phyloP scores from a whole-genome alignment of 2,113 vertebrate species.

The Pimephales promelas region DNA sequence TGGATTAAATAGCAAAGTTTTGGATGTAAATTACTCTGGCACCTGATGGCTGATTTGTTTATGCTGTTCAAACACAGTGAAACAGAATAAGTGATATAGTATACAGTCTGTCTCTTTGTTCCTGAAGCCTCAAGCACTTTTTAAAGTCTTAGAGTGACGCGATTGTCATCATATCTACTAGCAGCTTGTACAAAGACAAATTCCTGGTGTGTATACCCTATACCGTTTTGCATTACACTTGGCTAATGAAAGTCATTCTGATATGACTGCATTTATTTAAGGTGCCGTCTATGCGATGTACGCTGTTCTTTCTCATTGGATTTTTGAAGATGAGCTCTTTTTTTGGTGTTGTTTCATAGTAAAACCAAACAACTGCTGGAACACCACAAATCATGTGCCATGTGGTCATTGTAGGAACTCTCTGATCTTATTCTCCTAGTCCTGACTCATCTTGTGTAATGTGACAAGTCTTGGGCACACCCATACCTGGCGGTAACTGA shows the following conservation, averaged over 20 bases:
- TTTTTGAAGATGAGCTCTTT: neutral
- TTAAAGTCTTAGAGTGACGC: constrained; percentile 30
- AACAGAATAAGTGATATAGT: neutral
- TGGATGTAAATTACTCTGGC: neutral
- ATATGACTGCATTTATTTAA: neutral
- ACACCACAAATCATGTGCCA: constrained; percentile 57
- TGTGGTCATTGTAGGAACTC: constrained; percentile 23
- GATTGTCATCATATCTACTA: constrained; percentile 42
- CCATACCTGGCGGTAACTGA: constrained; percentile 62
- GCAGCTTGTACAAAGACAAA: neutral
- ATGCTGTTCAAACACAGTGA: constrained; percentile 10
- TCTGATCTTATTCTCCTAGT: constrained; percentile 51
- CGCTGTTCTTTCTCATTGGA: neutral
- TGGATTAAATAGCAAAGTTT: neutral
- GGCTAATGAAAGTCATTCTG: neutral
- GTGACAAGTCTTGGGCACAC: constrained; percentile 47
- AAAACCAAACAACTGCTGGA: constrained; percentile 17
- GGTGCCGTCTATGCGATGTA: neutral
- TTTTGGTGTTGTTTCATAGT: constrained; percentile 24
- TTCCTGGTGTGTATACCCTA: neutral
- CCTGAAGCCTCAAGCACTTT: constrained; percentile 6
- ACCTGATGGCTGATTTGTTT: neutral
- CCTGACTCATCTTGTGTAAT: constrained; percentile 40
- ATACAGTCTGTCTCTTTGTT: constrained; percentile 34
- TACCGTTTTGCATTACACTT: neutral